Evolutionary conservation across 2,797 vertebrate genomes (phyloP).

Genomic region (Xenentodon cancila): DNA sequence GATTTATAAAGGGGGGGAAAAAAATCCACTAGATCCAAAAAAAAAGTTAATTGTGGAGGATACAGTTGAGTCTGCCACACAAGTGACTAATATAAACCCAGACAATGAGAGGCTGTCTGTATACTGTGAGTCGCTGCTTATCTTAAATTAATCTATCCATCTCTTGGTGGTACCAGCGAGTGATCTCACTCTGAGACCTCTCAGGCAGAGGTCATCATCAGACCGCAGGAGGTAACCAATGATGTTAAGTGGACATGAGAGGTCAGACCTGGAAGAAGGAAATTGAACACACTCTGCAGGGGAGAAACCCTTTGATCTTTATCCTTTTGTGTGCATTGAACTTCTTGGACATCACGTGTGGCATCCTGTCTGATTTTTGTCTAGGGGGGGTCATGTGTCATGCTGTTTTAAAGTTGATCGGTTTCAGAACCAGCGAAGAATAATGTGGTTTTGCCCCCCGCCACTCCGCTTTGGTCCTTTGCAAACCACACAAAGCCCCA

Average conservation of each 20-base stretch:
- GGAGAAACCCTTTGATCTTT: constrained; percentile 2
- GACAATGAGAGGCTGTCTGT: constrained; percentile 40
- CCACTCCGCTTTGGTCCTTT: constrained; percentile 19
- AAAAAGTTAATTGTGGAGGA: constrained; percentile 46
- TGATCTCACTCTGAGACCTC: constrained; percentile 70
- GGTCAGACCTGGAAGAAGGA: constrained; percentile 53
- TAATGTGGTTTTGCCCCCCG: constrained; percentile 46
- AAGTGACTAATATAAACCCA: constrained; percentile 72
- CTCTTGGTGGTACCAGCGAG: constrained; percentile 54
- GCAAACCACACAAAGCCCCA: constrained; percentile 58
- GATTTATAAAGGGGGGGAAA: constrained; percentile 21
- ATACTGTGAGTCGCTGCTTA: constrained; percentile 48
- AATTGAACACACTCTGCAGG: constrained; percentile 53
- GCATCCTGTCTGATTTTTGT: constrained; percentile 72
- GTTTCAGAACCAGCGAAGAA: constrained; percentile 54
- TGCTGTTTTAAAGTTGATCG: constrained; percentile 61
- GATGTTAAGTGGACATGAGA: constrained; percentile 60
- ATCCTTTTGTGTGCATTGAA: constrained; percentile 41
- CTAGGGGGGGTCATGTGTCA: constrained; percentile 75
- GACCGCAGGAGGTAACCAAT: constrained; percentile 38
- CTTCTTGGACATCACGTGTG: constrained; percentile 54
- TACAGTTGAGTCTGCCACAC: constrained; percentile 68
- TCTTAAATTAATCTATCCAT: constrained; percentile 51
- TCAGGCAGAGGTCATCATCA: constrained; percentile 34
- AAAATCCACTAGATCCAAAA: constrained; percentile 15